A percentile compares a stretch with the other conserved stretches of the same genome.
Conservation (phyloP, 2,888 invertebrate species). For the Drosophila neonasuta region DNA sequence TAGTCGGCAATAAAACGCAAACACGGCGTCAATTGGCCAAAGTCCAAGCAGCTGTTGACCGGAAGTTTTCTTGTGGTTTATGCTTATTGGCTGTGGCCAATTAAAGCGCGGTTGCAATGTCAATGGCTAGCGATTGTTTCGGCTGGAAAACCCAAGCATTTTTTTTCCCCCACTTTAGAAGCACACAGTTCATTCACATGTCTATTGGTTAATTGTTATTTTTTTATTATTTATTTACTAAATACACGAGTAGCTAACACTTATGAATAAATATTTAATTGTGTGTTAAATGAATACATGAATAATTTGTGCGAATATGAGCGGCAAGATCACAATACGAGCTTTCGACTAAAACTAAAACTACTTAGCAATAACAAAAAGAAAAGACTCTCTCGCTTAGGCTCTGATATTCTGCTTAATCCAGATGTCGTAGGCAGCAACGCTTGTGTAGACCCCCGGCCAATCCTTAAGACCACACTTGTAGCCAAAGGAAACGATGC, state of each 20-base stretch:
- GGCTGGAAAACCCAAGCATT: conserved; percentile 62
- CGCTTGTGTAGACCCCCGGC: conserved; percentile 88
- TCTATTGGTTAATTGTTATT: conserved; percentile 5
- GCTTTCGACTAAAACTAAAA: conserved; percentile 39
- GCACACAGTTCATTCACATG: conserved; percentile 46
- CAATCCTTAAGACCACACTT: conserved; percentile 85
- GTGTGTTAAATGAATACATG: conserved; percentile 20
- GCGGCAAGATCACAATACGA: conserved; percentile 67
- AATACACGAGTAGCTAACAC: conserved; percentile 28
- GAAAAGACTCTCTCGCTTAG: conserved; percentile 10
- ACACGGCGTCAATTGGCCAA: too few species aligned
- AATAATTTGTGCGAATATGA: conserved; percentile 11
- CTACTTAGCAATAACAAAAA: not conserved
- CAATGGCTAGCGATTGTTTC: conserved; percentile 50
- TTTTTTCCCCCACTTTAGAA: conserved; percentile 9
- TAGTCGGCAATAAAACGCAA: conserved; percentile 4
- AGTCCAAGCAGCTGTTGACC: conserved; percentile 41
- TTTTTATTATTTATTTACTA: conserved; percentile 29
- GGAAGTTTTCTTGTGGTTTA: conserved; percentile 60
- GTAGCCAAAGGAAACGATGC: conserved; percentile 87
- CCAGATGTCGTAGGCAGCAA: conserved; percentile 84
- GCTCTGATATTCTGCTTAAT: conserved; percentile 73
- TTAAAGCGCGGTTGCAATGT: conserved; percentile 56
- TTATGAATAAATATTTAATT: conserved; percentile 18
- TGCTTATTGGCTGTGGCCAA: conserved; percentile 39